Base-by-base conservation (phyloP, 2,888 invertebrate genomes). In the Lapara coniferarum region DNA sequence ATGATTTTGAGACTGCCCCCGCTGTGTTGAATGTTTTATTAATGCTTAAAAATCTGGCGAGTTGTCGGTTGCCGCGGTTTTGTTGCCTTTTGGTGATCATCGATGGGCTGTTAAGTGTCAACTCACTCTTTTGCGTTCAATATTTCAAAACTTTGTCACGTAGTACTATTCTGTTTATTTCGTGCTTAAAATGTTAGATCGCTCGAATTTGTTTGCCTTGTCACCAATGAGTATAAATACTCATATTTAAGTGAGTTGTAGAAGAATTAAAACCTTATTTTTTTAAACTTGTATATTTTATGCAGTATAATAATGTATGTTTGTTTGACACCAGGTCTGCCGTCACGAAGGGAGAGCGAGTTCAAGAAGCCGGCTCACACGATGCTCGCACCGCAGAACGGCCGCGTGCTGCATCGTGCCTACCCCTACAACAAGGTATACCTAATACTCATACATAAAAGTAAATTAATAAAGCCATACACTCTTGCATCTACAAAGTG, bases 351-450 rank as follows among this genome's bases (percentile, higher is more conserved):
- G 81, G 86, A 95, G 85, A 89, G 94, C 88, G 94, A 95, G 90
- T 95, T 96, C 92, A 95, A 96, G 88, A 95, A 95, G 84, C 95
- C 95, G 37, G 89, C 93, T 79, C 93, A 94, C 89, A 58, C 69
- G 51, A 69, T 69, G 69, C 14, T 66, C 19, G 93, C 94, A 81
- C 87, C 91, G 67, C 89, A 92, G 80, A 91, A 94, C 86, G 91
- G 92, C 70, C 89, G 94, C 73, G 87, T 87, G 70, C 92, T 91
- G 80, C 92, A 89, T 78, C 90, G 92, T 77, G 85, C 90, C 73
- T 92, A 90, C 79, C 79, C 85, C 71, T 90, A 90, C 85, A 88
- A 85, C 84, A 92, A 92, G 91, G 25, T 25, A 25, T 25, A 25
- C 25, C 2, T 25, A 25, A 25, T 25, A 25, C 25, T 25, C 25